Evolutionary conservation across 2,888 invertebrate species (phyloP).

Genomic region (Galerucella nymphaeae): DNA sequence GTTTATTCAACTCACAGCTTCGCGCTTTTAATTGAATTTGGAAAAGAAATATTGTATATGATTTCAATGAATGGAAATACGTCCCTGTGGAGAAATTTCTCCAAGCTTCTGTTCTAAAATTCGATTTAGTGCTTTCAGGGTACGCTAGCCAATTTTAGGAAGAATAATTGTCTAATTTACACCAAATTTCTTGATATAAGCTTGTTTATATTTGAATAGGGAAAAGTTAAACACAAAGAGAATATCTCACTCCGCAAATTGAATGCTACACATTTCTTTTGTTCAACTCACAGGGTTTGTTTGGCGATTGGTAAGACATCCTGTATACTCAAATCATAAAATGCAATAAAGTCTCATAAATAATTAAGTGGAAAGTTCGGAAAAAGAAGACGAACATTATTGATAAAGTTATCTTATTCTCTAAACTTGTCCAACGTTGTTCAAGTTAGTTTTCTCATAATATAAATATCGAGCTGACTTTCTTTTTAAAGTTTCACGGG

Average conservation of each 20-base stretch:
- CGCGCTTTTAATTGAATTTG: background rate
- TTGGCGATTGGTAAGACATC: too few species aligned
- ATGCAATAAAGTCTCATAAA: background rate
- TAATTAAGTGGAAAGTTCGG: background rate
- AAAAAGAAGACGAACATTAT: slow-evolving; percentile 2
- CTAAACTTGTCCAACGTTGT: background rate
- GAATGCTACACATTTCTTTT: slow-evolving; percentile 1
- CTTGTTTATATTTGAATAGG: slow-evolving; percentile 27
- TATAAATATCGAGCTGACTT: slow-evolving; percentile 21
- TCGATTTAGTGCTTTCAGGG: slow-evolving; percentile 23
- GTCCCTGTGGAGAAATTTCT: slow-evolving; percentile 16
- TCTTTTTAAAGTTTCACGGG: slow-evolving; percentile 12
- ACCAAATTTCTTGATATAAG: slow-evolving; percentile 24
- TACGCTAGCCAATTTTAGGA: slow-evolving; percentile 21
- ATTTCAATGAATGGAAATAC: background rate
- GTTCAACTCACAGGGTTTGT: background rate
- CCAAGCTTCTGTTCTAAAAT: slow-evolving; percentile 25
- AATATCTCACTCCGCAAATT: background rate
- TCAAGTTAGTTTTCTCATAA: slow-evolving; percentile 21
- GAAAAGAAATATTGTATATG: background rate
- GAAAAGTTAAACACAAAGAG: slow-evolving; percentile 19
- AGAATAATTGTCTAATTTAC: slow-evolving; percentile 32
- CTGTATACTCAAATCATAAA: too few species aligned
- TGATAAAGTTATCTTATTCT: slow-evolving; percentile 13
- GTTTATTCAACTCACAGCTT: background rate